Evolutionary conservation across 2,797 vertebrate species (phyloP), one percentile per base, ranked within the genome.

Genomic region (Cercopithecus hamlyni): DNA sequence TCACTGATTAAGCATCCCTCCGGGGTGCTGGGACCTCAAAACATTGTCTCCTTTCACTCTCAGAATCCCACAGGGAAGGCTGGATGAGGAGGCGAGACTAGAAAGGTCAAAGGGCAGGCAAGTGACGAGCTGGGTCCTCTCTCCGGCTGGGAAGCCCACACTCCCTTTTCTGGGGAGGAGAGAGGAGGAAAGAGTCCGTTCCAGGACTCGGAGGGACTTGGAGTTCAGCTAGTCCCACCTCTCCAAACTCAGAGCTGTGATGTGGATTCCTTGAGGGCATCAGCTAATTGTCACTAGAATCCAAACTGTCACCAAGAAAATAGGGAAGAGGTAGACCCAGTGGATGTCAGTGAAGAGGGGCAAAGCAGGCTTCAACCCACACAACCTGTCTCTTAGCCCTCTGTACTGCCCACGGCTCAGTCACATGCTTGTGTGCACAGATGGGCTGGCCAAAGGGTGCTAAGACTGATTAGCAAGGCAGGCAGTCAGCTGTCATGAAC

Each of bases 1-100:
- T 26, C 17, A 0, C 3, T 17, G 30, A 30, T 3, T 1, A 19
- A 58, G 52, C 39, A 26, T 0, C 17, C 4, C 5, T 61, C 3
- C 17, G 33, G 7, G 9, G 6, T 12, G 45, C 15, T 1, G 0
- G 2, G 1, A 0, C 7, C n/a, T 48, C 3, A 41, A 24, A 33
- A 3, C 22, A 14, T 20, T 1, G 17, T 43, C 20, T 36, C 33
- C 85, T 50, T 58, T 36, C 24, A 4, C 11, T 3, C 11, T 2
- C 39, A 7, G 48, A 48, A 36, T 41, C 33, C 24, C 9, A 8
- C 15, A 13, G n/a, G 15, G 41, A 7, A 14, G 43, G 24, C 4
- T 79, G 61, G 50, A 12, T n/a, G 27, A 84, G 45, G 30, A 58
- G 57, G 26, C 6, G 5, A 75, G 52, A 17, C 2, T 3, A 41